These are phyloP conservation scores for Meloe dianella DNA, from an alignment of 2,888 invertebrate genomes.

Conservation along the genomic window DNA sequence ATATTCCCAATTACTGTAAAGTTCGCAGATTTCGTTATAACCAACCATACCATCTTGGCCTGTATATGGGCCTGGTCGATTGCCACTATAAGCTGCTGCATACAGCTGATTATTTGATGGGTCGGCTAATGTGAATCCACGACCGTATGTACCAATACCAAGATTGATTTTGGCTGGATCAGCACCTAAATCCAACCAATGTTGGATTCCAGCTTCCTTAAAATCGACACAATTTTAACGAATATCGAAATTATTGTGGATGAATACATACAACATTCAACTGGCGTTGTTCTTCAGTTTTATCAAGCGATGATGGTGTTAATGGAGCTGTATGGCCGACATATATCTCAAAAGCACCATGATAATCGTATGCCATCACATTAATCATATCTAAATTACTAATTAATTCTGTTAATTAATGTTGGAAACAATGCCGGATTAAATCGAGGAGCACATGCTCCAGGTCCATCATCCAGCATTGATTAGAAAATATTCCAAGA, in stretches of 20 bases:
- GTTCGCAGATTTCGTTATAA: slow-evolving; percentile 70
- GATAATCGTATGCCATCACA: slow-evolving; percentile 63
- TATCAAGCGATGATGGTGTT: slow-evolving; percentile 60
- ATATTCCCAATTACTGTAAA: slow-evolving; percentile 41
- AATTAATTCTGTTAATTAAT: background rate
- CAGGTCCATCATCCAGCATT: no score
- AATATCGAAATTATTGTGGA: background rate
- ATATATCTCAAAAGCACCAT: slow-evolving; percentile 69
- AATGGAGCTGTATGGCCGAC: slow-evolving; percentile 73
- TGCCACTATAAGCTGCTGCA: slow-evolving; percentile 65
- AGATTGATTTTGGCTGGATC: slow-evolving; percentile 69
- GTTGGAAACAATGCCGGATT: background rate
- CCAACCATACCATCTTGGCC: slow-evolving; percentile 69
- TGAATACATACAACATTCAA: slow-evolving; percentile 39
- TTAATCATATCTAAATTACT: slow-evolving; percentile 57
- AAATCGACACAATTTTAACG: slow-evolving; percentile 16
- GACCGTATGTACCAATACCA: slow-evolving; percentile 76
- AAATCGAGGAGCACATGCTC: no score
- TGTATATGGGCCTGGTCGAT: slow-evolving; percentile 70
- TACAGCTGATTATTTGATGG: slow-evolving; percentile 60
- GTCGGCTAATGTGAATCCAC: slow-evolving; percentile 67
- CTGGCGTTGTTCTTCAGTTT: slow-evolving; percentile 35
- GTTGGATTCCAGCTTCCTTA: slow-evolving; percentile 58
- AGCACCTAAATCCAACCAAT: slow-evolving; percentile 58
- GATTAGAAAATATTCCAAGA: no score